Evolutionary conservation across 2,113 vertebrate genomes (phyloP).

Genomic region (Puffinus mauretanicus): DNA sequence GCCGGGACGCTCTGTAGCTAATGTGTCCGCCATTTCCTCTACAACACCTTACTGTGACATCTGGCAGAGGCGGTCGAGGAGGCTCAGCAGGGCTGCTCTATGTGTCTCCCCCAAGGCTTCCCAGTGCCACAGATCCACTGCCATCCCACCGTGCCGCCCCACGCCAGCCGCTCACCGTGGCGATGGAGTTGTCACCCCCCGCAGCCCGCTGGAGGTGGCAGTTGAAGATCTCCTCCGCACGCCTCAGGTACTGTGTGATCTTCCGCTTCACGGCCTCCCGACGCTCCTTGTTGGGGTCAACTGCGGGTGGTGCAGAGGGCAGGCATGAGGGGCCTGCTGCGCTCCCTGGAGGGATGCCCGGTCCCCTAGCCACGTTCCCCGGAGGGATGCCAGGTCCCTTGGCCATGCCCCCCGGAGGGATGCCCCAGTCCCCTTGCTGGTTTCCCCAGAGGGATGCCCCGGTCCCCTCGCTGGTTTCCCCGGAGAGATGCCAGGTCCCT

Average conservation of each 20-base stretch:
- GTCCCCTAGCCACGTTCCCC: accelerated
- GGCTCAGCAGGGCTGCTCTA: neutral
- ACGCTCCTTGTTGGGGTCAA: constrained; percentile 93
- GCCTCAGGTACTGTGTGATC: constrained; percentile 92
- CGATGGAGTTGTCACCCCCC: constrained; percentile 68
- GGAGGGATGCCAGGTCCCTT: neutral
- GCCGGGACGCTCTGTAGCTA: neutral
- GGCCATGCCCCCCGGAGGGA: accelerated
- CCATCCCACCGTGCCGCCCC: accelerated
- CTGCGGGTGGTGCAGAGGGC: constrained; percentile 46
- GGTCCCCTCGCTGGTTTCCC: too few species aligned
- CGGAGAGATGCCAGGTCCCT: too few species aligned
- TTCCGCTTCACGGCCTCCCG: constrained; percentile 95
- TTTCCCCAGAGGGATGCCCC: too few species aligned
- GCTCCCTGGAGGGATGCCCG: neutral
- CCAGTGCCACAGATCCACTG: accelerated
- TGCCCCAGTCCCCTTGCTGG: neutral
- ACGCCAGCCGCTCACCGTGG: constrained; percentile 70
- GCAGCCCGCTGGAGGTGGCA: constrained; percentile 90
- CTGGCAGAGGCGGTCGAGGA: neutral
- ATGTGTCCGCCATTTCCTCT: neutral
- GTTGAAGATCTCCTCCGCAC: constrained; percentile 97
- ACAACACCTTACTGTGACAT: neutral
- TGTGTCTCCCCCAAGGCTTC: accelerated
- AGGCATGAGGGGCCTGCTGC: neutral